Evolutionary conservation across 2,797 vertebrate species (phyloP).

Genomic region (Ctenopoma kingsleyae): DNA sequence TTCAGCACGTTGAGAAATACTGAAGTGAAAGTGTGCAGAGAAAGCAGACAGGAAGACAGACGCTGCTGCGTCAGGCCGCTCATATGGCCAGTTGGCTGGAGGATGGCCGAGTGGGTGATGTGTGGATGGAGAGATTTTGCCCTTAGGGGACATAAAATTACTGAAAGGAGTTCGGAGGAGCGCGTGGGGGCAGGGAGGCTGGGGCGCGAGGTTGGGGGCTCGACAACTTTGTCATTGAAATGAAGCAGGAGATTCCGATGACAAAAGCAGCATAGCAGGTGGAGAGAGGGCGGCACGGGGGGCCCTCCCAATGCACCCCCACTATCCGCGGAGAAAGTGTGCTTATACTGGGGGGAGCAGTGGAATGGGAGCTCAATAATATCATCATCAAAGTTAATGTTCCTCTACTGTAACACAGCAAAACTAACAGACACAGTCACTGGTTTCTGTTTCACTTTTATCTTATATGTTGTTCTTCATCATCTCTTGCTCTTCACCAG

Average conservation of each 20-base stretch:
- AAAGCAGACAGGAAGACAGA: conserved; percentile 8
- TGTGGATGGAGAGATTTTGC: conserved; percentile 52
- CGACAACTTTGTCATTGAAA: conserved; percentile 92
- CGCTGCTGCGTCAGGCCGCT: conserved; percentile 19
- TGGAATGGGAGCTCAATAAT: too few relatives aligned
- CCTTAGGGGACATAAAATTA: conserved; percentile 85
- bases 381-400: too few relatives aligned
- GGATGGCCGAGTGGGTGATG: conserved; percentile 38
- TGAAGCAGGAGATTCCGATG: conserved; percentile 77
- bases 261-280: conserved; percentile 95
- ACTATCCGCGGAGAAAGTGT: conserved; percentile 1
- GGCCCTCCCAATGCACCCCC: neutral
- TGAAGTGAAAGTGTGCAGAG: neutral
- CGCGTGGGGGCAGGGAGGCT: neutral
- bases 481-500: conserved; percentile 14
- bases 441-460: too few relatives aligned
- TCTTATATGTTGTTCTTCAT: neutral
- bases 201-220: conserved; percentile 42
- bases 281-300: conserved; percentile 87
- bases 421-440: too few relatives aligned
- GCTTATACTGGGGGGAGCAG: too few relatives aligned
- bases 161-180: conserved; percentile 50
- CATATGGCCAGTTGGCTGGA: conserved; percentile 67
- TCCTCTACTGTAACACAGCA: too few relatives aligned
- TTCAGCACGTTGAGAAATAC: neutral